phyloP scores from a whole-genome alignment of 2,113 vertebrate species.

The Burhinus oedicnemus region DNA sequence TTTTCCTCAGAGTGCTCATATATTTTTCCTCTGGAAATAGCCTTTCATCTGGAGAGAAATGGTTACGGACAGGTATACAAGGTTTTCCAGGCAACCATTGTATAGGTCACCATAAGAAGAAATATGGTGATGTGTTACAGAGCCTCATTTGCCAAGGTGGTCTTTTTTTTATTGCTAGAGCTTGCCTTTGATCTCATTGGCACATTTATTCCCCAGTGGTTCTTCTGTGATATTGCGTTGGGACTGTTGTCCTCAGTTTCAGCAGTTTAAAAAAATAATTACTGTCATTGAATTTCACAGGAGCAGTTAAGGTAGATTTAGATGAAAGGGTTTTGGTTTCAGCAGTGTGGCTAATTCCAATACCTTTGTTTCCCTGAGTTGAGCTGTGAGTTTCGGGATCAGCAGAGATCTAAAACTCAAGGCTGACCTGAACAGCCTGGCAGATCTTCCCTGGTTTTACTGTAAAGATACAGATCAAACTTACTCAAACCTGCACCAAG shows the following conservation, averaged over 20 bases:
- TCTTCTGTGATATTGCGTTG: not conserved
- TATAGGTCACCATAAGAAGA: not conserved
- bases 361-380: not conserved
- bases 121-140: not conserved
- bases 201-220: not conserved
- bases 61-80: not conserved
- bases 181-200: not conserved
- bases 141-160: not conserved
- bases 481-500: not conserved
- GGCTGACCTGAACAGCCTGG: not conserved
- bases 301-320: not conserved
- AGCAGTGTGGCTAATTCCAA: not conserved
- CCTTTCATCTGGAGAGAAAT: not conserved
- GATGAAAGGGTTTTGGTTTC: not conserved
- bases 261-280: not conserved
- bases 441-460: not conserved
- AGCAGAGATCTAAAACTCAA: not conserved
- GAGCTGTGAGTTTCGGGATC: not conserved
- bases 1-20: not conserved
- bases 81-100: not conserved
- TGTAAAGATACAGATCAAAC: not conserved
- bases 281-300: not conserved
- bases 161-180: not conserved
- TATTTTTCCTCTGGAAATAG: not conserved
- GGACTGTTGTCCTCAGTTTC: not conserved